Conservation (phyloP, 2,797 vertebrate species). For the Acanthiza pusilla region DNA sequence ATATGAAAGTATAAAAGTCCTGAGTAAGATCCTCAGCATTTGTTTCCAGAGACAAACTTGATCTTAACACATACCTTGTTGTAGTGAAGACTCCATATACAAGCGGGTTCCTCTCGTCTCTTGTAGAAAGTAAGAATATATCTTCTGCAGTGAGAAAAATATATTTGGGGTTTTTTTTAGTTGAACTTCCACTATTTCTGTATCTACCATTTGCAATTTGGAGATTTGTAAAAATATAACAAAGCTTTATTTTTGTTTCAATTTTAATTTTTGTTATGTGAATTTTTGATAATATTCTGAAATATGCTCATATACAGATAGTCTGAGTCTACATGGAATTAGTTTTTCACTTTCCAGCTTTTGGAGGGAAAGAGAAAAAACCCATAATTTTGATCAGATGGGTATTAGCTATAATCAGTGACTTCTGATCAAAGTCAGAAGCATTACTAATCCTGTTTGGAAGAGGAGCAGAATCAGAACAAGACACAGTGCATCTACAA, state of each 20-base stretch:
- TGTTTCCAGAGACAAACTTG: neutral
- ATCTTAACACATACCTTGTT: constrained; percentile 82
- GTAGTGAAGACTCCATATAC: constrained; percentile 97
- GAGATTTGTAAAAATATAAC: neutral
- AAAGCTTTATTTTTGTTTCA: neutral
- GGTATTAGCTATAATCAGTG: neutral
- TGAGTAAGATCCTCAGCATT: neutral
- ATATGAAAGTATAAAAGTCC: neutral
- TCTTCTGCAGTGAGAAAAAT: constrained; percentile 81
- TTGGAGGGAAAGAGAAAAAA: neutral
- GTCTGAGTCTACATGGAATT: neutral
- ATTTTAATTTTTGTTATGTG: neutral
- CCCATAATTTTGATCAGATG: neutral
- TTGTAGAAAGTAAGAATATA: constrained; percentile 90
- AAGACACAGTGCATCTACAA: neutral
- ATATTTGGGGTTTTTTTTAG: neutral
- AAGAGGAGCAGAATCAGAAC: neutral
- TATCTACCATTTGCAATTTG: neutral
- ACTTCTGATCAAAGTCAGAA: neutral
- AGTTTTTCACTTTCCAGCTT: neutral
- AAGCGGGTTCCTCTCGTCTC: constrained; percentile 89
- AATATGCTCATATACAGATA: neutral
- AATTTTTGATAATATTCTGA: neutral
- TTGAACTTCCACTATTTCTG: neutral
- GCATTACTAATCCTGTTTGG: neutral